Conservation (phyloP, 2,113 vertebrate species). For the Python bivittatus region DNA sequence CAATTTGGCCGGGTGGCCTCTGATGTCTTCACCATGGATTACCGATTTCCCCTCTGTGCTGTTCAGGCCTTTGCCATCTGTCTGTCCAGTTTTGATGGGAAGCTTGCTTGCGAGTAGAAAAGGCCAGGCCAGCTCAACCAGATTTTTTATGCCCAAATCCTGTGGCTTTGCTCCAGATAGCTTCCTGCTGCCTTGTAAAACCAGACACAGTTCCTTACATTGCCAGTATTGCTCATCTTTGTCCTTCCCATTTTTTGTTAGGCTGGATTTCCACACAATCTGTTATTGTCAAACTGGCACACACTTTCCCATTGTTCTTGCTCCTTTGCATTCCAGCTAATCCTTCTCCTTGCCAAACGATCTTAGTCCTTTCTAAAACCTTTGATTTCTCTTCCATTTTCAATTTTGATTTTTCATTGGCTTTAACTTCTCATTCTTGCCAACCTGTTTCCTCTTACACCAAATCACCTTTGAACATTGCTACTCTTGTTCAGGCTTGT, state of each 20-base stretch:
- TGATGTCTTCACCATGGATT: conserved; percentile 90
- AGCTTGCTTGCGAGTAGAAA: conserved; percentile 85
- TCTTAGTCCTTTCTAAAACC: not conserved
- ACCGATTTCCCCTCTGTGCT: conserved; percentile 84
- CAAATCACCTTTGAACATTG: not conserved
- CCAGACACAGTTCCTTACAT: not conserved
- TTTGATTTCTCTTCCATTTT: not conserved
- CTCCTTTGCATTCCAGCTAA: not conserved
- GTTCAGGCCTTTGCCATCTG: conserved; percentile 89
- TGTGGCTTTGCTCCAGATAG: not conserved
- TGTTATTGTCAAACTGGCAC: not conserved
- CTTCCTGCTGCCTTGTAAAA: not conserved
- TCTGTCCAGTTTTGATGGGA: conserved; percentile 86
- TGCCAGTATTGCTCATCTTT: not conserved
- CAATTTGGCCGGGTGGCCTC: conserved; percentile 88
- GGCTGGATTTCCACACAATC: not conserved
- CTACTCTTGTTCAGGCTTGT: not conserved
- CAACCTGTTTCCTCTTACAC: not conserved
- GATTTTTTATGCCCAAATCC: not conserved
- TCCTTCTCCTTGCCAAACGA: not conserved
- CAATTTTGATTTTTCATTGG: not conserved
- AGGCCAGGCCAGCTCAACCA: not conserved
- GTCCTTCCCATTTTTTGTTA: not conserved
- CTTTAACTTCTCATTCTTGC: not conserved
- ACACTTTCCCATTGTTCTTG: not conserved